phyloP scores from a whole-genome alignment of 2,888 invertebrate species.

The Dendrolimus houi region DNA sequence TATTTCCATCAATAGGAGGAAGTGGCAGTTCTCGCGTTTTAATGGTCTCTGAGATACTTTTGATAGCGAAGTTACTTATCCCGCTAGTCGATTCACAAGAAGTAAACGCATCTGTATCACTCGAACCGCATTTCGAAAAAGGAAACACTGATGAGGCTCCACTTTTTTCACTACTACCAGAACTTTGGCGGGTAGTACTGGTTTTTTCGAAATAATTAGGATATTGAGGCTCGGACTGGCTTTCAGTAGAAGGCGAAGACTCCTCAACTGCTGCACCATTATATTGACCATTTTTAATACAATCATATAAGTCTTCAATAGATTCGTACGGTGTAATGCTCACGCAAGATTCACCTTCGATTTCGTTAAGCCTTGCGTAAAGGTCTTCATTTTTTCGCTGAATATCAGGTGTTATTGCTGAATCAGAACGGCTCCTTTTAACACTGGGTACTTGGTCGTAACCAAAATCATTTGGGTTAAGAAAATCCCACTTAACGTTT shows the following conservation, averaged over 20 bases:
- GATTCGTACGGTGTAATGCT: slow-evolving; percentile 71
- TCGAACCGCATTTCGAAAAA: slow-evolving; percentile 70
- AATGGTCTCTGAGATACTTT: slow-evolving; percentile 49
- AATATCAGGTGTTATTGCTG: slow-evolving; percentile 57
- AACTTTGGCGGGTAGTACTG: slow-evolving; percentile 59
- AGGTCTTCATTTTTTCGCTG: slow-evolving; percentile 58
- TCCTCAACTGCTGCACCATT: slow-evolving; percentile 53
- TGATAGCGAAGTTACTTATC: slow-evolving; percentile 53
- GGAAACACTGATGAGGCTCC: slow-evolving; percentile 67
- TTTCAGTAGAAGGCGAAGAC: slow-evolving; percentile 60
- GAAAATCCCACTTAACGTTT: slow-evolving; percentile 65
- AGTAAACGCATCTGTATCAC: slow-evolving; percentile 61
- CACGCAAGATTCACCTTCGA: slow-evolving; percentile 58
- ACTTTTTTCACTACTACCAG: slow-evolving; percentile 66
- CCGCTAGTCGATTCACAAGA: slow-evolving; percentile 69
- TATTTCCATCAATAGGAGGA: slow-evolving; percentile 42
- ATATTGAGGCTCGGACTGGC: slow-evolving; percentile 61
- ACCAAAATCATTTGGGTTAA: slow-evolving; percentile 63
- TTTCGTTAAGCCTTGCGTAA: slow-evolving; percentile 55
- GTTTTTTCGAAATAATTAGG: slow-evolving; percentile 61
- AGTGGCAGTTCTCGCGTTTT: slow-evolving; percentile 58
- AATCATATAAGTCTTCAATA: slow-evolving; percentile 68
- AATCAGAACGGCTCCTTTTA: slow-evolving; percentile 64
- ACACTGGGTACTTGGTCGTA: slow-evolving; percentile 64
- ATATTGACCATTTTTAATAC: slow-evolving; percentile 66